Evolutionary conservation across 2,113 vertebrate genomes (phyloP), one percentile per base, ranked within the genome.

Genomic region (Piprites chloris): DNA sequence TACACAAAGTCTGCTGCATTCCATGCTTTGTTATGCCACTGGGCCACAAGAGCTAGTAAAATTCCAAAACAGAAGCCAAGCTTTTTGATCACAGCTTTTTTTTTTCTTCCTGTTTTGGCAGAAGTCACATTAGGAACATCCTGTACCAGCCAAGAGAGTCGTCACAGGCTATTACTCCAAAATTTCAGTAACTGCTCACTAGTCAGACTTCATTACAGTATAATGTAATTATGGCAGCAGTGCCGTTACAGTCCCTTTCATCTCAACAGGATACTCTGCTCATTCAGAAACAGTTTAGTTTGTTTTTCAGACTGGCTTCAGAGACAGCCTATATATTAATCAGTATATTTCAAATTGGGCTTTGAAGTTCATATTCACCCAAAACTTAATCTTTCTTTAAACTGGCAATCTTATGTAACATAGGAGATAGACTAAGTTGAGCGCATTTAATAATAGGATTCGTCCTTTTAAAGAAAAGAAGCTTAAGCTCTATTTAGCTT

Each of bases 51-150:
- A 95, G 72, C 88, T 71, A 96, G 79, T 75, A 86, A 81, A 95
- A 96, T 92, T 96, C 88, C 95, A 92, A 94, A 94, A 55, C 27
- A 89, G 86, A 89, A 92, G 90, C 88, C 92, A 95, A 90, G 88
- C 62, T 77, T 94, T 96, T 91, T 87, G 63, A 95, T 94, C 85
- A 86, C n/a, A 68, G 79, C 15, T 72, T 50, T 85, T 72, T 72
- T 76, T 91, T 79, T 87, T 42, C 72, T 90, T 93, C 93, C 91
- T 95, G 88, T 90, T 97, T 95, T 96, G 90, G 88, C 85, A 96
- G 63, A 95, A 96, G 86, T 90, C 95, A 90, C 65, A 77, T 62
- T 52, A 91, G 90, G 79, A 91, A 96, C 87, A 94, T 84, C 95
- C 95, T 90, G 83, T 95, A 90, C 83, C 65, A 96, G 85, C 76